Percentiles rank a stretch among this genome's conserved stretches.
Evolutionary conservation across 2,113 vertebrate genomes (phyloP).

Genomic region (Centropristis striata): DNA sequence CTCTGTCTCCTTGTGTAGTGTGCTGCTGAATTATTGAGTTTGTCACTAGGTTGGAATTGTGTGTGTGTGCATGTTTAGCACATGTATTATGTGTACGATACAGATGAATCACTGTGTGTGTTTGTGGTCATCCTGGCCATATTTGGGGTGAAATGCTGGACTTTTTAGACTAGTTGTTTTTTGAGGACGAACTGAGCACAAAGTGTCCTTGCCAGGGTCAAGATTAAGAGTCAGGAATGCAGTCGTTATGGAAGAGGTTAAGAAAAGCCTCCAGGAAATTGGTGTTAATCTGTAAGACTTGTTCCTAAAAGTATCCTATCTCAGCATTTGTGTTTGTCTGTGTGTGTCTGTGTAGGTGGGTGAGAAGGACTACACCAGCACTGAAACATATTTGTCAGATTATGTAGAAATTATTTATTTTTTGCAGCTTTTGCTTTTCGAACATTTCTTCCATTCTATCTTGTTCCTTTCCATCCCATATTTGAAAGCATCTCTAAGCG

Average conservation of each 20-base stretch:
- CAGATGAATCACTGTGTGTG: slow-evolving; percentile 27
- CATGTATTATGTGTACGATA: slow-evolving; percentile 27
- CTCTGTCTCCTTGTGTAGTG: slow-evolving; percentile 65
- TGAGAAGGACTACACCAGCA: background rate
- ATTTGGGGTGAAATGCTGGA: background rate
- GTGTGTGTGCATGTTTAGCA: slow-evolving; percentile 27
- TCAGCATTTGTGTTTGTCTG: background rate
- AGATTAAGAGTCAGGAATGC: slow-evolving; percentile 6
- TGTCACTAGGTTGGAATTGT: slow-evolving; percentile 60
- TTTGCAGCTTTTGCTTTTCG: slow-evolving; percentile 6
- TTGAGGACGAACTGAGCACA: background rate
- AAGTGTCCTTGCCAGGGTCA: background rate
- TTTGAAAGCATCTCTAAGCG: background rate
- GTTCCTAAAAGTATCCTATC: slow-evolving; percentile 2
- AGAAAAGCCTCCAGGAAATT: background rate
- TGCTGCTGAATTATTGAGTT: slow-evolving; percentile 66
- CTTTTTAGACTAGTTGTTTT: background rate
- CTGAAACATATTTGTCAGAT: background rate
- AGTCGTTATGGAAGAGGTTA: background rate
- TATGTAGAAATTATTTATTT: background rate
- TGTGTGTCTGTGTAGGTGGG: slow-evolving; percentile 1
- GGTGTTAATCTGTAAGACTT: slow-evolving; percentile 7
- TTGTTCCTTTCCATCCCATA: background rate
- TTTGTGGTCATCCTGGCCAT: background rate
- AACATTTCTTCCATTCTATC: background rate